phyloP scores from a whole-genome alignment of 1,140 invertebrate species.

The Drosophila seguyi region DNA sequence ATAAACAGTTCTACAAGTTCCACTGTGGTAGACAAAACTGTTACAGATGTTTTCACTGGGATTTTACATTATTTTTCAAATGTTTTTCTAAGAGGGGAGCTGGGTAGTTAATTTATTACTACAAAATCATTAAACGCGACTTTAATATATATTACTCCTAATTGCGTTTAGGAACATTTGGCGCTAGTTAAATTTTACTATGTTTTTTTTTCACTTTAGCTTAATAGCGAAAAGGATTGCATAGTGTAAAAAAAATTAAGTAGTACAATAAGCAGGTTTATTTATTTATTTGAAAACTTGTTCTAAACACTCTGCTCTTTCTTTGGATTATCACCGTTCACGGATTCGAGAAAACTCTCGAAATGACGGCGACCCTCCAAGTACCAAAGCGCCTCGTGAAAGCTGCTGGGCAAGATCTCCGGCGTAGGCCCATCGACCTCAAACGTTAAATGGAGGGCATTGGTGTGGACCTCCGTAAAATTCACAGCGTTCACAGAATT shows the following conservation, averaged over 20 bases:
- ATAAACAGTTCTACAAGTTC: conserved; percentile 25
- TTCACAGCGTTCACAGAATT: conserved; percentile 88
- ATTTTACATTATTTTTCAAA: not conserved
- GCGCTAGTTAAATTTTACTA: no score
- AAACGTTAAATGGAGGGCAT: conserved; percentile 91
- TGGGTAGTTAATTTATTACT: no score
- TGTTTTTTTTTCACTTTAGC: no score
- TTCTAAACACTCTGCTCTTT: no score
- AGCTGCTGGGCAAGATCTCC: conserved; percentile 88
- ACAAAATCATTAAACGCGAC: no score
- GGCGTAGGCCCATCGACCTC: conserved; percentile 86
- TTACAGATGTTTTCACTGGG: not conserved
- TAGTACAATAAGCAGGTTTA: no score
- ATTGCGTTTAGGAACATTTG: no score
- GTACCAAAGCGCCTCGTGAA: conserved; percentile 91
- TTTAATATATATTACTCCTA: no score
- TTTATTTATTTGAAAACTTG: not conserved
- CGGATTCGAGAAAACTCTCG: not conserved
- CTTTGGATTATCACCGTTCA: no score
- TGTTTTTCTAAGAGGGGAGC: no score
- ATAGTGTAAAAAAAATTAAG: no score
- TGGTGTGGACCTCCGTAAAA: conserved; percentile 87
- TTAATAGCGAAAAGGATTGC: no score
- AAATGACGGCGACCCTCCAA: conserved; percentile 87
- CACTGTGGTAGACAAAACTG: conserved; percentile 1